phyloP scores from a whole-genome alignment of 2,888 invertebrate genomes.

The Catotricha subobsoleta region DNA sequence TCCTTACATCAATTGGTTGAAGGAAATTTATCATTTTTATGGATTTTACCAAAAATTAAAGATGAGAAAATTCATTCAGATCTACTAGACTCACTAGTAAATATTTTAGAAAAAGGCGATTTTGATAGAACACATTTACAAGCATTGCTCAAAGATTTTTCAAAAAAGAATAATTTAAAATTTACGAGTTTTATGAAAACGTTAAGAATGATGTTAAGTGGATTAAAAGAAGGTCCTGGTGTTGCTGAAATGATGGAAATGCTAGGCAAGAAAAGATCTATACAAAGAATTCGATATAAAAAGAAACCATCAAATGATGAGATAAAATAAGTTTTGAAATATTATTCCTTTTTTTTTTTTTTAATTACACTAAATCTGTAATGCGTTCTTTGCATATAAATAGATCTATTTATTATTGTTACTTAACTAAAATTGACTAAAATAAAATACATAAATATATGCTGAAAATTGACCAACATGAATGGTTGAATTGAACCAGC shows the following conservation, averaged over 20 bases:
- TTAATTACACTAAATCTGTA: no score
- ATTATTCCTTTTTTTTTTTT: no score
- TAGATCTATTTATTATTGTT: no score
- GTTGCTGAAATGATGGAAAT: slow-evolving; percentile 76
- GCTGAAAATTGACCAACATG: no score
- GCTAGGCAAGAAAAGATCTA: slow-evolving; percentile 49
- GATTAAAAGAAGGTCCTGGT: slow-evolving; percentile 55
- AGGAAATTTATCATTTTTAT: slow-evolving; percentile 52
- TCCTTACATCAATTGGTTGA: slow-evolving; percentile 51
- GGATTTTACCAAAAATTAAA: slow-evolving; percentile 38
- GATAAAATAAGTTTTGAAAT: no score
- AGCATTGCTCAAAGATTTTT: slow-evolving; percentile 37
- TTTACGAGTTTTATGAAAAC: slow-evolving; percentile 53
- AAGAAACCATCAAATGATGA: not conserved
- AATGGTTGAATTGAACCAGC: no score
- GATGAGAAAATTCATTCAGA: slow-evolving; percentile 14
- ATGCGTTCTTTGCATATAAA: no score
- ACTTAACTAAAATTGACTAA: no score
- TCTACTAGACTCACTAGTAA: slow-evolving; percentile 27
- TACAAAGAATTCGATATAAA: slow-evolving; percentile 34
- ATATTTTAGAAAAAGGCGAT: slow-evolving; percentile 27
- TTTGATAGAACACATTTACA: slow-evolving; percentile 39
- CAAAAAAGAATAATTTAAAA: slow-evolving; percentile 37
- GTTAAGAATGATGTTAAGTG: slow-evolving; percentile 52
- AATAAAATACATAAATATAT: no score